phyloP scores from a whole-genome alignment of 35 echinoderm and acorn worm genomes.

The Heliocidaris erythrogramma region DNA sequence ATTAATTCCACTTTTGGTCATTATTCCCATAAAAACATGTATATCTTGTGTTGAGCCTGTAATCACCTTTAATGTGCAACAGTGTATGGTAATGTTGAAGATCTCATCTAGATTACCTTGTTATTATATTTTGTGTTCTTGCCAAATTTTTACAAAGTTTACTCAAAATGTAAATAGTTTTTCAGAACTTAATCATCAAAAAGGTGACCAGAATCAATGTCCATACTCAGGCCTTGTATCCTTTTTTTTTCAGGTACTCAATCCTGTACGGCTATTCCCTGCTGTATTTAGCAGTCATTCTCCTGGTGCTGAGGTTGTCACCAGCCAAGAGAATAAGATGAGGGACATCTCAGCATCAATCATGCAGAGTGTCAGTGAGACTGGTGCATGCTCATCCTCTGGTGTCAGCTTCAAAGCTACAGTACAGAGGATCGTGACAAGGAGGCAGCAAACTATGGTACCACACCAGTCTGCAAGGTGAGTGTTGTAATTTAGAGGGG shows the following conservation, averaged over 20 bases:
- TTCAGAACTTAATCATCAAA: no score
- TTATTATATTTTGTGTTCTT: no score
- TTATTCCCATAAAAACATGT: no score
- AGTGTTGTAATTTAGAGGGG: background rate
- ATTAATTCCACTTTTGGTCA: no score
- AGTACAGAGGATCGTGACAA: background rate
- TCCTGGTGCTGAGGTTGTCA: background rate
- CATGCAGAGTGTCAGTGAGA: constrained; percentile 29
- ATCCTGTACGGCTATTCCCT: background rate
- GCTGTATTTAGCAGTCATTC: background rate
- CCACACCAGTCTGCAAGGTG: constrained; percentile 38
- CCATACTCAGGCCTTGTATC: no score
- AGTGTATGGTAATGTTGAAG: no score
- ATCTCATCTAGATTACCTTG: no score
- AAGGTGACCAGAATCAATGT: no score
- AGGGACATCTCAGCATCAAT: background rate
- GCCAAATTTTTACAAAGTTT: no score
- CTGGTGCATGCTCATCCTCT: constrained; percentile 31
- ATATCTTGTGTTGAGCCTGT: no score
- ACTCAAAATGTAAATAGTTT: no score
- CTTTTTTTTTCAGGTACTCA: constrained; percentile 6
- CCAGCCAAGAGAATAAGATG: background rate
- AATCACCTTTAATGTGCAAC: no score
- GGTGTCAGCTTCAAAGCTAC: constrained; percentile 38
- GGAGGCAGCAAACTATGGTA: background rate